These are phyloP conservation scores for Drosophila setosimentum DNA, from an alignment of 2,888 invertebrate species.

Conservation along the genomic window DNA sequence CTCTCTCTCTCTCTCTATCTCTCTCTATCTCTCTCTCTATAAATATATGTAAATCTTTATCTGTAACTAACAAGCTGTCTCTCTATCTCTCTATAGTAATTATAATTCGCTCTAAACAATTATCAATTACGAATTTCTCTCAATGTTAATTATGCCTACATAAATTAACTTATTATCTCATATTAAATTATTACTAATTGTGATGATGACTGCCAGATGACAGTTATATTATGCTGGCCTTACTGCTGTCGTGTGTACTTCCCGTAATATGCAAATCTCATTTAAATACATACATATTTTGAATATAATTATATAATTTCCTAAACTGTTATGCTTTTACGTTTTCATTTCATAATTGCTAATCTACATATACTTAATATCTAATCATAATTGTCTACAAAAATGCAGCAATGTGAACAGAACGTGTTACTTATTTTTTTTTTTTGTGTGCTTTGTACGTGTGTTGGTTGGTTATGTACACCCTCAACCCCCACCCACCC, in stretches of 20 bases:
- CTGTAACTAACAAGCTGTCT: conserved; percentile 21
- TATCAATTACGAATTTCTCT: conserved; percentile 41
- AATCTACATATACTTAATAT: conserved; percentile 35
- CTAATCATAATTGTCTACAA: conserved; percentile 42
- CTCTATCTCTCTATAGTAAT: conserved; percentile 19
- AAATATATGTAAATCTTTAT: conserved; percentile 17
- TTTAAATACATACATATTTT: conserved; percentile 19
- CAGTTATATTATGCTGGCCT: conserved; percentile 21
- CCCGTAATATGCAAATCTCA: conserved; percentile 22
- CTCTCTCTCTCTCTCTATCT: conserved; percentile 23
- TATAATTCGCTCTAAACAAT: conserved; percentile 40
- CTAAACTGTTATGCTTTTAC: conserved; percentile 24
- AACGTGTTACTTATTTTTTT: conserved; percentile 46
- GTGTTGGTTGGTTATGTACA: conserved; percentile 51
- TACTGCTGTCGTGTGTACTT: conserved; percentile 33
- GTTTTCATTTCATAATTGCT: conserved; percentile 33
- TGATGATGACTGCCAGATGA: conserved; percentile 32
- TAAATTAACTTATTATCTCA: conserved; percentile 50
- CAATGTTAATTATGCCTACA: conserved; percentile 52
- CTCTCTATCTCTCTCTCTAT: conserved; percentile 40
- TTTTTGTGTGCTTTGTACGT: conserved; percentile 57
- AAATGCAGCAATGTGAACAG: conserved; percentile 35
- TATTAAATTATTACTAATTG: conserved; percentile 54
- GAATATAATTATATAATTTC: conserved; percentile 37
- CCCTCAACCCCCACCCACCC: background rate